Evolutionary conservation across 2,797 vertebrate species (phyloP).

Genomic region (Tympanoctomys barrerae): DNA sequence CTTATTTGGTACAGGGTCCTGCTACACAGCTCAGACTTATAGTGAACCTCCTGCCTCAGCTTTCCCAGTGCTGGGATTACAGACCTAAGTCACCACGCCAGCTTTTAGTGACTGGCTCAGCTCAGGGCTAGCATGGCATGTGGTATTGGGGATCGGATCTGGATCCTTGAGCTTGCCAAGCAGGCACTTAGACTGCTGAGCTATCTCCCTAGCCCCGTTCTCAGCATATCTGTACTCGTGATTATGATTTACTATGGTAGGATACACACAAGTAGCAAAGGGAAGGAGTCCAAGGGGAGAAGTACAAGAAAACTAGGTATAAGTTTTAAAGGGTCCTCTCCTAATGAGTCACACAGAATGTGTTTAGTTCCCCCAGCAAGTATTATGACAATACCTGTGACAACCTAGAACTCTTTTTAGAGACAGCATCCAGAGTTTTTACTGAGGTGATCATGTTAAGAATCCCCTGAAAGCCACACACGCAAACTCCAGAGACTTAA

Average conservation of each 20-base stretch:
- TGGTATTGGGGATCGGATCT: too few species aligned
- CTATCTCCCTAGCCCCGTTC: too few species aligned
- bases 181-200: too few species aligned
- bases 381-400: neutral
- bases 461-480: neutral
- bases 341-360: neutral
- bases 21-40: too few species aligned
- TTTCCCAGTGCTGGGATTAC: too few species aligned
- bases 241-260: neutral
- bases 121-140: too few species aligned
- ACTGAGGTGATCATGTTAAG: neutral
- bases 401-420: neutral
- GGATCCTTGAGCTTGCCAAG: too few species aligned
- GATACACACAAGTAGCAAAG: neutral
- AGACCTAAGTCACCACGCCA: too few species aligned
- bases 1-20: too few species aligned
- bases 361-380: slow-evolving; percentile 10
- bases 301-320: neutral
- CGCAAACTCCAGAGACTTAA: neutral
- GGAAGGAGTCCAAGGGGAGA: neutral
- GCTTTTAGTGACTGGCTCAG: too few species aligned
- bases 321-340: neutral
- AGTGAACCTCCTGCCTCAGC: too few species aligned
- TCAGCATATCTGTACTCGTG: neutral
- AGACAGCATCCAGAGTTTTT: slow-evolving; percentile 11